Conservation (phyloP, 2,113 vertebrate species). For the Noturus placidus region DNA sequence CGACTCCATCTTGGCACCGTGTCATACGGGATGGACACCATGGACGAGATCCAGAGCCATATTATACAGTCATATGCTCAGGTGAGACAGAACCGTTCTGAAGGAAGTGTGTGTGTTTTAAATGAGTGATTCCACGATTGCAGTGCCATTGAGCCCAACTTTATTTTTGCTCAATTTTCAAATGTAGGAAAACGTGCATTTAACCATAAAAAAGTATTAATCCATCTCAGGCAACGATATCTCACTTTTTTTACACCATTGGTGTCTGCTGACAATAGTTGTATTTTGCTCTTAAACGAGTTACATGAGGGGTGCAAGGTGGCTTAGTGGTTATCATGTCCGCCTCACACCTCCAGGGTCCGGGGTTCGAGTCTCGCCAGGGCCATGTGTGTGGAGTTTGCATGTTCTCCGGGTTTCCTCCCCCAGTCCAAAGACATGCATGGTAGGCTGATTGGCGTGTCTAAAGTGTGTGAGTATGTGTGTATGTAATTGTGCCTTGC, state of each 20-base stretch:
- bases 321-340: too few species aligned
- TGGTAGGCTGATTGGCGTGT: too few species aligned
- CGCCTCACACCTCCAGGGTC: too few species aligned
- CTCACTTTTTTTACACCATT: not conserved
- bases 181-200: not conserved
- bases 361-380: too few species aligned
- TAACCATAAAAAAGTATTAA: not conserved
- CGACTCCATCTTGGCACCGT: constrained; percentile 95
- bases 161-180: too few species aligned
- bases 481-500: too few species aligned
- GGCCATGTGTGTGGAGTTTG: too few species aligned
- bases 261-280: not conserved
- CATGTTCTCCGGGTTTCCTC: too few species aligned
- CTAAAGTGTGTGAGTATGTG: too few species aligned
- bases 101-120: not conserved
- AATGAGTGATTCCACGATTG: not conserved
- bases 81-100: constrained; percentile 66
- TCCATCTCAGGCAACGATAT: not conserved
- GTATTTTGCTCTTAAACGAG: not conserved
- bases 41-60: constrained; percentile 97
- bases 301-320: too few species aligned
- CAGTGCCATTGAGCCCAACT: not conserved
- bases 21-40: constrained; percentile 93
- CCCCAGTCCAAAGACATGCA: too few species aligned
- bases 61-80: constrained; percentile 81